Evolutionary conservation across 2,113 vertebrate genomes (phyloP).

Genomic region (Chiloscyllium plagiosum): DNA sequence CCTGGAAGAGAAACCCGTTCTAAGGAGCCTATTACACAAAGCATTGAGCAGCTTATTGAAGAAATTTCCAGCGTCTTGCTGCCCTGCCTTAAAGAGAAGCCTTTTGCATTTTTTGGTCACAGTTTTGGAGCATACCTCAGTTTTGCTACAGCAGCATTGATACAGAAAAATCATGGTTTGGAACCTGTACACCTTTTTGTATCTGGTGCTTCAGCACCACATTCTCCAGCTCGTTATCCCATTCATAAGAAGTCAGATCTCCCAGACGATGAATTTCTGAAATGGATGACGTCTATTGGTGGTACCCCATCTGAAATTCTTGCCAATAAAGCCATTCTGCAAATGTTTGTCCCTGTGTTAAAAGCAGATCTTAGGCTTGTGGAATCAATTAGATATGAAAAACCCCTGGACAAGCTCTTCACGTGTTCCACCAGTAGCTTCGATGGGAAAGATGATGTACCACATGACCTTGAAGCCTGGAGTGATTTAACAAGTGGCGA

Average conservation of each 20-base stretch:
- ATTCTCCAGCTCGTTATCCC: constrained; percentile 50
- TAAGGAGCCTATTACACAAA: constrained; percentile 57
- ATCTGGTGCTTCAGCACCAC: constrained; percentile 60
- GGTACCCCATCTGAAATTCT: constrained; percentile 56
- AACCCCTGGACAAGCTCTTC: constrained; percentile 45
- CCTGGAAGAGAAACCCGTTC: constrained; percentile 63
- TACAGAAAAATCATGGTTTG: constrained; percentile 63
- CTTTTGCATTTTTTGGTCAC: constrained; percentile 82
- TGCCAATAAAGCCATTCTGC: constrained; percentile 47
- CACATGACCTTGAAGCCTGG: constrained; percentile 68
- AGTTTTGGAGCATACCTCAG: constrained; percentile 66
- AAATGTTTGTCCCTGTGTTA: constrained; percentile 45
- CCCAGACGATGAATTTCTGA: constrained; percentile 55
- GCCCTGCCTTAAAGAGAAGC: constrained; percentile 62
- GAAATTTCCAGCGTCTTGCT: constrained; percentile 59
- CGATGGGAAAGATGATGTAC: no score
- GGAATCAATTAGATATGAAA: constrained; percentile 57
- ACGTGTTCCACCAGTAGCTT: constrained; percentile 64
- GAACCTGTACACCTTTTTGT: constrained; percentile 71
- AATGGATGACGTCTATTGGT: constrained; percentile 44
- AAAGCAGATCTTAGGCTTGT: constrained; percentile 58
- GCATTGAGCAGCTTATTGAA: constrained; percentile 59
- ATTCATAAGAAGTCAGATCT: constrained; percentile 41
- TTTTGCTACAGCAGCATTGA: constrained; percentile 57
- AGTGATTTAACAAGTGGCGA: constrained; percentile 62